phyloP scores from a whole-genome alignment of 2,113 vertebrate genomes.

The Neotoma lepida region DNA sequence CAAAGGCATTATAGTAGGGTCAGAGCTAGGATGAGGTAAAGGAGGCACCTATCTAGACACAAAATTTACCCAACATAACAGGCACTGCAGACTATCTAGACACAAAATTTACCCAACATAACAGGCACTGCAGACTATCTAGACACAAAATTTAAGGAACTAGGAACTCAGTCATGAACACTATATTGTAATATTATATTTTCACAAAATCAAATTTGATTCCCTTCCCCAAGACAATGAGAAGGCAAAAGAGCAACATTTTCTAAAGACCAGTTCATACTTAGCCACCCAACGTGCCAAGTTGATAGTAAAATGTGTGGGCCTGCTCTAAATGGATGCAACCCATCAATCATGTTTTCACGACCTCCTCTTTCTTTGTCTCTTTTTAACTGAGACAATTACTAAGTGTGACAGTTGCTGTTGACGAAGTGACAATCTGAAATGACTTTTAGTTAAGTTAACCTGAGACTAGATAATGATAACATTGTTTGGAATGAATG shows the following conservation, averaged over 20 bases:
- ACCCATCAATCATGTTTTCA: background rate
- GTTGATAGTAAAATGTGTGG: background rate
- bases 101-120: too few species aligned
- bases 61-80: too few species aligned
- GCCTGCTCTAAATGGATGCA: background rate
- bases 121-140: background rate
- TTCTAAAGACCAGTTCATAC: background rate
- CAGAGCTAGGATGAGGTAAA: background rate
- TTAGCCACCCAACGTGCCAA: background rate
- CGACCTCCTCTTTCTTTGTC: background rate
- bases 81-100: too few species aligned
- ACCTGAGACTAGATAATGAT: background rate
- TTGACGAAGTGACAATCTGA: constrained; percentile 1
- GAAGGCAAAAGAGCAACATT: background rate
- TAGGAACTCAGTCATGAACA: background rate
- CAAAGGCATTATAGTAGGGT: background rate
- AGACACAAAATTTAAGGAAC: background rate
- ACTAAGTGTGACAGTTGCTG: background rate
- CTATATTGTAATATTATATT: background rate
- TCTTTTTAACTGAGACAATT: background rate
- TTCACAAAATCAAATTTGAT: background rate
- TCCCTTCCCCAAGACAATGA: background rate
- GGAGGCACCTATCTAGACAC: background rate
- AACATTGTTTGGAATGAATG: background rate
- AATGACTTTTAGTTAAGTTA: constrained; percentile 26